A percentile compares a stretch with the other conserved stretches of the same genome.
Evolutionary conservation across 92 coral and sea anemone species (phyloP).

Genomic region (Galaxea fascicularis): DNA sequence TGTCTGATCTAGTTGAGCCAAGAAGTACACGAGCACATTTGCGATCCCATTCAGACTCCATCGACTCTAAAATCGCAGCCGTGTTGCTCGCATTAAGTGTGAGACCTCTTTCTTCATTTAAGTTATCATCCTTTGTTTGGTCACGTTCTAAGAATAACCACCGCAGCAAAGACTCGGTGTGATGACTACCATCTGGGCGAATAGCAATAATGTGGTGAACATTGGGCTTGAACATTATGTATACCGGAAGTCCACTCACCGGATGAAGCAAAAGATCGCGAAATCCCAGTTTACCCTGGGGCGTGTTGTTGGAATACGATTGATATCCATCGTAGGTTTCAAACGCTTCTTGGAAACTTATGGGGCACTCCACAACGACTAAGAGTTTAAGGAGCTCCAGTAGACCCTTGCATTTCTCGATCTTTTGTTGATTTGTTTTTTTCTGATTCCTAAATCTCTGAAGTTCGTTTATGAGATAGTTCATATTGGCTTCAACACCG

Average conservation of each 20-base stretch:
- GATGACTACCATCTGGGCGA: conserved; percentile 61
- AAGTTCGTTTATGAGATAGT: conserved; percentile 15
- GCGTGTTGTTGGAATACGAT: too few relatives aligned
- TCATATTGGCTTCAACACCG: conserved; percentile 49
- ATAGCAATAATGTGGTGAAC: conserved; percentile 40
- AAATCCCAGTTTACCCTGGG: too few relatives aligned
- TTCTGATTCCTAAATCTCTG: conserved; percentile 26
- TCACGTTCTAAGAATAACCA: conserved; percentile 35
- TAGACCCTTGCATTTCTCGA: conserved; percentile 35
- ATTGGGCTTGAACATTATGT: conserved; percentile 41
- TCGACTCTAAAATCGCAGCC: conserved; percentile 33
- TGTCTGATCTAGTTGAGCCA: conserved; percentile 54
- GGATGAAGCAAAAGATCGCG: conserved; percentile 57
- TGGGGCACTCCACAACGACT: conserved; percentile 31
- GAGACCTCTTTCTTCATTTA: conserved; percentile 21
- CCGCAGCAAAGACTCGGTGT: conserved; percentile 42
- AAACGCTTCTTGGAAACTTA: conserved; percentile 54
- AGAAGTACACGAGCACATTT: conserved; percentile 55
- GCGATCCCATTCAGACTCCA: conserved; percentile 55
- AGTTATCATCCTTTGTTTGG: conserved; percentile 5
- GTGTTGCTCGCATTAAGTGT: conserved; percentile 43
- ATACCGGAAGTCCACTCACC: conserved; percentile 49
- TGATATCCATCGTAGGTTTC: too few relatives aligned
- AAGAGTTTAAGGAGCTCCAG: conserved; percentile 50
- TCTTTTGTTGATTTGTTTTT: conserved; percentile 23